phyloP scores from a whole-genome alignment of 2,113 vertebrate species.

The Riparia riparia region DNA sequence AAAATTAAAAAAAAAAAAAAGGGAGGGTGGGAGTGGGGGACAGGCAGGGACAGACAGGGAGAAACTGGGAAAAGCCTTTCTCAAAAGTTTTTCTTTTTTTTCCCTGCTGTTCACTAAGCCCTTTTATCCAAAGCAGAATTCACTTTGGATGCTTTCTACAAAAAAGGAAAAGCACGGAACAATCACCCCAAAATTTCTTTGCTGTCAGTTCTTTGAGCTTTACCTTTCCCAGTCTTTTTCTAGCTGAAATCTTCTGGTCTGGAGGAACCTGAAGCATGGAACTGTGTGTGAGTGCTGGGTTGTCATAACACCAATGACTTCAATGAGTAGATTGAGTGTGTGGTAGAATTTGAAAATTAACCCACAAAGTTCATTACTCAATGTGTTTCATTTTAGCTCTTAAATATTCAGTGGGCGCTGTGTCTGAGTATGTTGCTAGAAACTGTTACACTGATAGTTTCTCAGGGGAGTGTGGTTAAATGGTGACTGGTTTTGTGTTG shows the following conservation, averaged over 20 bases:
- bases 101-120: not conserved
- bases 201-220: not conserved
- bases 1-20: not conserved
- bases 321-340: not conserved
- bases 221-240: not conserved
- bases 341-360: not conserved
- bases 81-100: not conserved
- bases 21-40: too few species aligned
- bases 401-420: not conserved
- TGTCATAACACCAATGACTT: not conserved
- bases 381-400: not conserved
- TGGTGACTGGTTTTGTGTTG: constrained; percentile 23
- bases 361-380: not conserved
- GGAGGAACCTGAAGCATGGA: not conserved
- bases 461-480: not conserved
- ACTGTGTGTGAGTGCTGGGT: not conserved
- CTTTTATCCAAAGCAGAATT: not conserved
- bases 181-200: not conserved
- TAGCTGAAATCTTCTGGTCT: not conserved
- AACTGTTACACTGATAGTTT: not conserved
- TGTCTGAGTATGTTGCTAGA: not conserved
- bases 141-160: not conserved
- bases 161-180: not conserved
- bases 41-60: not conserved
- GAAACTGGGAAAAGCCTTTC: not conserved